A percentile compares a stretch with the other conserved stretches of the same genome.
Evolutionary conservation across 2,797 vertebrate species (phyloP).

Genomic region (Apogon hyalosoma): DNA sequence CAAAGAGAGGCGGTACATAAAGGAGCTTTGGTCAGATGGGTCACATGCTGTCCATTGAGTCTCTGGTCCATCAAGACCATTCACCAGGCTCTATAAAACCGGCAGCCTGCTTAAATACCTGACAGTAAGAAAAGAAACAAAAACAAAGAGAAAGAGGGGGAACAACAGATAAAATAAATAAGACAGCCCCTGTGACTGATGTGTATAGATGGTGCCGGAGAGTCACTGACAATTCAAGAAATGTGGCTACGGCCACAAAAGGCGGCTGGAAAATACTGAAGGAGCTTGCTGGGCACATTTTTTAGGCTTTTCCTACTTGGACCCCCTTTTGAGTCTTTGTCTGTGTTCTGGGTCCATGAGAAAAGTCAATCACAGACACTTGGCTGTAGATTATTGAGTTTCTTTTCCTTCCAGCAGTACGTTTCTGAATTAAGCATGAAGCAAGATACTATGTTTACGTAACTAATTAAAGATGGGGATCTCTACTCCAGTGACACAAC

Average conservation of each 20-base stretch:
- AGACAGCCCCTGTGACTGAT: constrained; percentile 88
- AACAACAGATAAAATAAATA: constrained; percentile 89
- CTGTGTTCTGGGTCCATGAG: constrained; percentile 78
- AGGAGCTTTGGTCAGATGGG: constrained; percentile 87
- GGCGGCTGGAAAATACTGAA: constrained; percentile 80
- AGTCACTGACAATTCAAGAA: constrained; percentile 89
- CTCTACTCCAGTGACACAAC: constrained; percentile 47
- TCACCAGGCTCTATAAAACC: constrained; percentile 84
- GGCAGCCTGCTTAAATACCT: constrained; percentile 89
- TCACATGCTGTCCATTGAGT: constrained; percentile 88
- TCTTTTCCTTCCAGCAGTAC: constrained; percentile 37
- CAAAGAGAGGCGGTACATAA: constrained; percentile 85
- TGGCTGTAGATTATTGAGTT: constrained; percentile 57
- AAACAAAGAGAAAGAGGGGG: constrained; percentile 82
- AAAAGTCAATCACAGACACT: constrained; percentile 87
- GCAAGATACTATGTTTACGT: constrained; percentile 60
- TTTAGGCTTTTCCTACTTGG: constrained; percentile 82
- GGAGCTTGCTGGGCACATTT: constrained; percentile 85
- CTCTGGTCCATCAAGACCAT: constrained; percentile 83
- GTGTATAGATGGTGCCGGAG: constrained; percentile 86
- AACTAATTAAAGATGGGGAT: constrained; percentile 68
- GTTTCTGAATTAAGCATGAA: constrained; percentile 40
- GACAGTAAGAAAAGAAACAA: constrained; percentile 86
- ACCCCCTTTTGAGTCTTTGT: constrained; percentile 88
- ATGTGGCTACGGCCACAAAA: constrained; percentile 86